These are phyloP conservation scores for Hystrix brachyura DNA, from an alignment of 2,113 vertebrate species.

Conservation along the genomic window DNA sequence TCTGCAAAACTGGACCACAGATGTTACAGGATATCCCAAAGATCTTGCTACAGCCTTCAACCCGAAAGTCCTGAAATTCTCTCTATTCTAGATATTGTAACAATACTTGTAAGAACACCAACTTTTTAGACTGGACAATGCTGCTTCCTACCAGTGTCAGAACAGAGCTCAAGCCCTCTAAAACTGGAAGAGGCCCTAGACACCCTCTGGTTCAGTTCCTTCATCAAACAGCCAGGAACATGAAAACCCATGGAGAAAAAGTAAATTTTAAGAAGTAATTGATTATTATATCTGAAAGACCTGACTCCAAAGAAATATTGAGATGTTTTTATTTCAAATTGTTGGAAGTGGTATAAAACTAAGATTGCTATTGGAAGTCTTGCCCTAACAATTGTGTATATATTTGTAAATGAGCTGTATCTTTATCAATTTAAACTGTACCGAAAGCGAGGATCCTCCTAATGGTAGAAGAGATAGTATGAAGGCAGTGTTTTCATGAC, in stretches of 20 bases:
- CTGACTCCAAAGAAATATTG: neutral
- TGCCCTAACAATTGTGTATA: conserved; percentile 12
- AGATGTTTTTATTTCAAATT: conserved; percentile 5
- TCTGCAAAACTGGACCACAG: neutral
- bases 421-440: neutral
- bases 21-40: neutral
- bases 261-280: neutral
- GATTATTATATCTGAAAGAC: neutral
- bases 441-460: neutral
- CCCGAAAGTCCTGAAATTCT: neutral
- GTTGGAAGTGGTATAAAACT: neutral
- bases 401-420: conserved; percentile 23
- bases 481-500: neutral
- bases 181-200: neutral
- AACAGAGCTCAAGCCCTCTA: neutral
- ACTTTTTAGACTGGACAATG: neutral
- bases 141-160: neutral
- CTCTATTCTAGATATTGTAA: conserved; percentile 20
- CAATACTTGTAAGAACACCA: neutral
- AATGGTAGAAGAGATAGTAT: neutral
- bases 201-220: neutral
- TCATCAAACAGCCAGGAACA: neutral
- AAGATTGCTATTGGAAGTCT: neutral
- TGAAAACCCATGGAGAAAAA: conserved; percentile 44
- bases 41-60: conserved; percentile 14